phyloP scores from a whole-genome alignment of 92 coral and sea anemone species.

The Palythoa grandis region DNA sequence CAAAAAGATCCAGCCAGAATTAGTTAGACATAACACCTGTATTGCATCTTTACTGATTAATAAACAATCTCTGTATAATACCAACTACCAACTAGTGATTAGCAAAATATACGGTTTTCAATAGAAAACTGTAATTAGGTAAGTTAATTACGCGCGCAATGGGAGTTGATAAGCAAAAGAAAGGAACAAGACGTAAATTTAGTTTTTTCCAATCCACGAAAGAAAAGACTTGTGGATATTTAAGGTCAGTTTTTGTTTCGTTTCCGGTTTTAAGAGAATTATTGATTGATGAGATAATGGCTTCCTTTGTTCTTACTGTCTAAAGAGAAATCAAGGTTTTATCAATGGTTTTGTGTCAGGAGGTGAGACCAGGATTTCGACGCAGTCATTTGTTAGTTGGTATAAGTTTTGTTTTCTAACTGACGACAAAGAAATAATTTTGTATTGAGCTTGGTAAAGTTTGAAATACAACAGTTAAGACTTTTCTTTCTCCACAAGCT shows the following conservation, averaged over 20 bases:
- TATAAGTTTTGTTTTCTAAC: background rate
- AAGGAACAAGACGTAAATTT: background rate
- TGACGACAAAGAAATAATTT: no score
- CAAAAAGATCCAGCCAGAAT: background rate
- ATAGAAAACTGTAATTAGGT: constrained; percentile 7
- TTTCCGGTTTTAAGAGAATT: constrained; percentile 35
- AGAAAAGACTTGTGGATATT: background rate
- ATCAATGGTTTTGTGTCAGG: background rate
- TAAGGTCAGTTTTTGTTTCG: constrained; percentile 3
- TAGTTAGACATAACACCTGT: constrained; percentile 15
- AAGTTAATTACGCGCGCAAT: constrained; percentile 11
- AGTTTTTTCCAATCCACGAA: background rate
- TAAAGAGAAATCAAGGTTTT: constrained; percentile 12
- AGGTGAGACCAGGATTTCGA: background rate
- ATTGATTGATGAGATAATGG: constrained; percentile 24
- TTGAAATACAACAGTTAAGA: no score
- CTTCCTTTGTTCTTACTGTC: constrained; percentile 23
- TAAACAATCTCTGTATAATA: constrained; percentile 10
- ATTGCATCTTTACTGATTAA: background rate
- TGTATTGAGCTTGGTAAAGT: no score
- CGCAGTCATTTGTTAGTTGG: background rate
- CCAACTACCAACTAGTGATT: background rate
- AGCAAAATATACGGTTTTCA: constrained; percentile 13
- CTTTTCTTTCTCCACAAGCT: no score
- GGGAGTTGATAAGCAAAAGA: background rate